Conservation (phyloP, 2,888 invertebrate genomes). For the Parnassius apollo region DNA sequence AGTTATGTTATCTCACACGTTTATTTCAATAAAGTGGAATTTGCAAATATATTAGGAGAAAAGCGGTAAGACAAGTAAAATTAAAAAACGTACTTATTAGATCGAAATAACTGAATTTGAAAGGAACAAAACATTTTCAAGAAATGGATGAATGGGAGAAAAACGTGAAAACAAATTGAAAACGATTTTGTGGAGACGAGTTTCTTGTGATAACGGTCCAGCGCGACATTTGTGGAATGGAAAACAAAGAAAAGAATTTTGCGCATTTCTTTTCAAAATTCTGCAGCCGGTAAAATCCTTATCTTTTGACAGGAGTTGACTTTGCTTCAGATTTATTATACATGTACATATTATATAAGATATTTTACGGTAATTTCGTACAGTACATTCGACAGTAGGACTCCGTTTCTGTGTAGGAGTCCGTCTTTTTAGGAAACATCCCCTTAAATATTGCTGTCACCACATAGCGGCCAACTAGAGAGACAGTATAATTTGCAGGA, state of each 20-base stretch:
- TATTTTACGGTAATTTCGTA: too few relatives aligned
- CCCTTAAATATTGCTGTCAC: too few relatives aligned
- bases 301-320: background rate
- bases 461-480: too few relatives aligned
- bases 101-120: constrained; percentile 10
- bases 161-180: constrained; percentile 26
- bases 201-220: constrained; percentile 19
- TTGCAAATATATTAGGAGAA: too few relatives aligned
- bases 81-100: constrained; percentile 9
- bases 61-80: too few relatives aligned
- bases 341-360: too few relatives aligned
- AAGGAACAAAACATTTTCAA: constrained; percentile 12
- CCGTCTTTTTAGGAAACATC: too few relatives aligned
- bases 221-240: constrained; percentile 22
- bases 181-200: constrained; percentile 22
- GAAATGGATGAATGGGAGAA: constrained; percentile 21
- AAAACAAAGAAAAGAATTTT: constrained; percentile 19
- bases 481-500: too few relatives aligned
- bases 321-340: background rate
- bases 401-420: too few relatives aligned
- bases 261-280: constrained; percentile 10
- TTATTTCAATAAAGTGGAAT: too few relatives aligned
- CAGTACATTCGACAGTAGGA: too few relatives aligned
- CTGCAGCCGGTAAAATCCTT: constrained; percentile 2
- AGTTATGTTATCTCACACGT: too few relatives aligned